Evolutionary conservation across 2,113 vertebrate species (phyloP).

Genomic region (Microcebus tavaratra): DNA sequence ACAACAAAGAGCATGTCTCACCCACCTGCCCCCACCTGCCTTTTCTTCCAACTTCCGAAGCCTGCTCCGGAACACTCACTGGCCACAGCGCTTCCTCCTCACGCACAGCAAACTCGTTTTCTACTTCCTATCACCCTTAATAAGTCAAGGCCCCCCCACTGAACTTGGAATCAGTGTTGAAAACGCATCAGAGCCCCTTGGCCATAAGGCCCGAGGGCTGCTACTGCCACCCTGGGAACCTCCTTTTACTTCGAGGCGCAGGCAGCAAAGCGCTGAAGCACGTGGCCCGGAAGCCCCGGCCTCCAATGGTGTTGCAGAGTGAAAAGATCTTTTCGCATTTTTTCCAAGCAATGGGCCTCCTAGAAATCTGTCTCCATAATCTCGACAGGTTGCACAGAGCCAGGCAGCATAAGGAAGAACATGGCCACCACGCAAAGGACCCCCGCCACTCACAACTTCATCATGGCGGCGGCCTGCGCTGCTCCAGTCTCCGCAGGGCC

Average conservation of each 20-base stretch:
- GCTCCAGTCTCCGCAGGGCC: neutral
- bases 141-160: neutral
- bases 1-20: too few relatives aligned
- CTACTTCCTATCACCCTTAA: neutral
- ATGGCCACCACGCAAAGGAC: conserved; percentile 90
- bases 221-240: too few relatives aligned
- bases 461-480: neutral
- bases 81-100: too few relatives aligned
- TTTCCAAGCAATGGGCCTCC: conserved; percentile 87
- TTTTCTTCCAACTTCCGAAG: too few relatives aligned
- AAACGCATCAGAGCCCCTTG: too few relatives aligned
- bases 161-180: neutral
- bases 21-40: too few relatives aligned
- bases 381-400: conserved; percentile 90
- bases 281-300: conserved; percentile 93
- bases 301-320: conserved; percentile 92
- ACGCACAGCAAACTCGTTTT: neutral
- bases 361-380: conserved; percentile 87
- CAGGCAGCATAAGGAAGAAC: conserved; percentile 90
- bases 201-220: neutral
- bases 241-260: conserved; percentile 88
- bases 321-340: conserved; percentile 82
- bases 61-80: too few relatives aligned
- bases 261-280: conserved; percentile 95
- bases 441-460: conserved; percentile 89